Evolutionary conservation across 2,888 invertebrate genomes (phyloP).

Genomic region (Agrochola macilenta): DNA sequence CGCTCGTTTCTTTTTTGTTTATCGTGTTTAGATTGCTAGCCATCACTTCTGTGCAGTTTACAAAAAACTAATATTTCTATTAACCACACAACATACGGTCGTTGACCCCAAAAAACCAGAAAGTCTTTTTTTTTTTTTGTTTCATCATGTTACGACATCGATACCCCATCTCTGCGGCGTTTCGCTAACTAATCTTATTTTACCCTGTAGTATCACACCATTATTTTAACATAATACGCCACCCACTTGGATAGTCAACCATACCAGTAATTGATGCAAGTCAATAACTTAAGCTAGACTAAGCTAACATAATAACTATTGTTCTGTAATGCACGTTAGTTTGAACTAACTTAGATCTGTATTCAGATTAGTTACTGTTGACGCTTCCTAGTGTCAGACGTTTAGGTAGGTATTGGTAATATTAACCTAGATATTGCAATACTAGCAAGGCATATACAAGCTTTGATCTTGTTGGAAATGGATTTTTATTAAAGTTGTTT

Average conservation of each 20-base stretch:
- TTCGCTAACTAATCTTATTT: no score
- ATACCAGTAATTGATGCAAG: conserved; percentile 62
- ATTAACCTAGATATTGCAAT: neutral
- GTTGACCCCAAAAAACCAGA: no score
- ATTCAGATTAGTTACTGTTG: conserved; percentile 38
- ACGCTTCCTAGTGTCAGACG: conserved; percentile 8
- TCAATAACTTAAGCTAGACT: conserved; percentile 75
- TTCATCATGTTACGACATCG: no score
- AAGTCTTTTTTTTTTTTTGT: no score
- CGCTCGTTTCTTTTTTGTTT: no score
- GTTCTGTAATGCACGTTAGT: conserved; percentile 60
- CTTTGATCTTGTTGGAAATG: neutral
- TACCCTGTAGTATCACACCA: neutral
- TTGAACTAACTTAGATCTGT: conserved; percentile 52
- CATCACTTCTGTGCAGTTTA: no score
- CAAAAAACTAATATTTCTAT: no score
- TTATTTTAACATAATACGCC: conserved; percentile 11
- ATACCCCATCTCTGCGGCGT: no score
- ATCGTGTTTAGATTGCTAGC: no score
- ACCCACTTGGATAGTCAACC: conserved; percentile 42
- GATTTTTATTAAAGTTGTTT: neutral
- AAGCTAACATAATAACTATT: conserved; percentile 72
- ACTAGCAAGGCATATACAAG: no score
- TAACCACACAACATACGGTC: no score
- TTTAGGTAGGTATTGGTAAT: conserved; percentile 4